Evolutionary conservation across 2,113 vertebrate genomes (phyloP).

Genomic region (Riparia riparia): DNA sequence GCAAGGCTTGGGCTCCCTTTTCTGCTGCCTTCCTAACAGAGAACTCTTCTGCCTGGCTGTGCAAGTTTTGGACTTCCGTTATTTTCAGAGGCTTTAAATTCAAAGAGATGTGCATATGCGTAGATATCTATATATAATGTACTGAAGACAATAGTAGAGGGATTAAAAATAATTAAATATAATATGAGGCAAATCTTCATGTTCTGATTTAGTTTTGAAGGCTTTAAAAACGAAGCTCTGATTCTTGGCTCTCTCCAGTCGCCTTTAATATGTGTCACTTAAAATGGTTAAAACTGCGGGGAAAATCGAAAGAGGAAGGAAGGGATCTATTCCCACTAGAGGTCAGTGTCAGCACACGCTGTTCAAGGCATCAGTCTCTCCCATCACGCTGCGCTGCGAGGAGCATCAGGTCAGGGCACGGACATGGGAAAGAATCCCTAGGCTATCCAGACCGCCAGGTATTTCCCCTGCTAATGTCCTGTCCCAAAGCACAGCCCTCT

Average conservation of each 20-base stretch:
- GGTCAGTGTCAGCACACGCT: slow-evolving; percentile 15
- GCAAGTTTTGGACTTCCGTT: not conserved
- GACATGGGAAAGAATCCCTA: not conserved
- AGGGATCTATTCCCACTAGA: slow-evolving; percentile 12
- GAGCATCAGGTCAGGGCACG: not conserved
- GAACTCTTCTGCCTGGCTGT: not conserved
- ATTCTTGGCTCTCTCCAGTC: not conserved
- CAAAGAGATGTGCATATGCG: not conserved
- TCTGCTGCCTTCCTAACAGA: not conserved
- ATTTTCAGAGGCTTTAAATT: not conserved
- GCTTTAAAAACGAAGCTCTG: not conserved
- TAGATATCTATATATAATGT: not conserved
- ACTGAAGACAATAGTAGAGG: not conserved
- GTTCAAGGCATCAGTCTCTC: not conserved
- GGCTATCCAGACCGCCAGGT: not conserved
- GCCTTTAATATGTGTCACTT: not conserved
- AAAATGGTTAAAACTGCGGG: not conserved
- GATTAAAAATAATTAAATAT: not conserved
- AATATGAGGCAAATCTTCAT: not conserved
- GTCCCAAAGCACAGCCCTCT: not conserved
- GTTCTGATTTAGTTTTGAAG: not conserved
- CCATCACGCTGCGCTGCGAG: not conserved
- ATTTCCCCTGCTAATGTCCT: not conserved
- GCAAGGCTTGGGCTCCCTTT: not conserved
- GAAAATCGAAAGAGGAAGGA: not conserved